A percentile compares a stretch with the other conserved stretches of the same genome.
phyloP scores from a whole-genome alignment of 2,797 vertebrate genomes.

The Psittacula echo region DNA sequence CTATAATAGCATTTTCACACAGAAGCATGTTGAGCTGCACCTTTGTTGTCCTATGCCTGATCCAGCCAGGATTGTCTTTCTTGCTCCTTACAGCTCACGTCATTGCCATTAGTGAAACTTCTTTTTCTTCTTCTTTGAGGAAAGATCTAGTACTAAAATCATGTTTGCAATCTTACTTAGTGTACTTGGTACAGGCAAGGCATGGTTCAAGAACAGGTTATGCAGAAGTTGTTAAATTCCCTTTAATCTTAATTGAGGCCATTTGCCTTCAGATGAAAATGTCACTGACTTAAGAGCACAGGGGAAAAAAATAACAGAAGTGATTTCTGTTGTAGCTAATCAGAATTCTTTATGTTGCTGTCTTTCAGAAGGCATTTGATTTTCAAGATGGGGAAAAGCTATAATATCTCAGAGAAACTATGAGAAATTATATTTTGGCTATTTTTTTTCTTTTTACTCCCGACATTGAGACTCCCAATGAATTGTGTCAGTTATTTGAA shows the following conservation, averaged over 20 bases:
- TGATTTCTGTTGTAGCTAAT: background rate
- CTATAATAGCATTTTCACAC: background rate
- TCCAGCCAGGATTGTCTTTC: background rate
- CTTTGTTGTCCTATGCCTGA: background rate
- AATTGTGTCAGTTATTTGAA: background rate
- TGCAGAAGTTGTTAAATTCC: conserved; percentile 4
- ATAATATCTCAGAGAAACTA: background rate
- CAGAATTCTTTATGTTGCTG: background rate
- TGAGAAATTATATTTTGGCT: background rate
- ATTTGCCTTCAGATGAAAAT: background rate
- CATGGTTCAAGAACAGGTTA: background rate
- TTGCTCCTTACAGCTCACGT: background rate
- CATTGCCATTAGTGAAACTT: background rate
- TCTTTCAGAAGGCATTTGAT: background rate
- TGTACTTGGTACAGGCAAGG: background rate
- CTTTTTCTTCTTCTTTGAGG: background rate
- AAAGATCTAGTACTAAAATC: background rate
- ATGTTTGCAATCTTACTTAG: background rate
- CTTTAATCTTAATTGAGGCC: conserved; percentile 2
- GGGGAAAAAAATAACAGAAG: background rate
- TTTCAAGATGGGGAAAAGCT: background rate
- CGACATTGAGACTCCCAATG: background rate
- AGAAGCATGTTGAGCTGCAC: background rate
- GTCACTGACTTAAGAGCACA: background rate
- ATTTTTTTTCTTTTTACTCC: background rate